Conservation (phyloP, 2,113 vertebrate species). For the Xenus cinereus region DNA sequence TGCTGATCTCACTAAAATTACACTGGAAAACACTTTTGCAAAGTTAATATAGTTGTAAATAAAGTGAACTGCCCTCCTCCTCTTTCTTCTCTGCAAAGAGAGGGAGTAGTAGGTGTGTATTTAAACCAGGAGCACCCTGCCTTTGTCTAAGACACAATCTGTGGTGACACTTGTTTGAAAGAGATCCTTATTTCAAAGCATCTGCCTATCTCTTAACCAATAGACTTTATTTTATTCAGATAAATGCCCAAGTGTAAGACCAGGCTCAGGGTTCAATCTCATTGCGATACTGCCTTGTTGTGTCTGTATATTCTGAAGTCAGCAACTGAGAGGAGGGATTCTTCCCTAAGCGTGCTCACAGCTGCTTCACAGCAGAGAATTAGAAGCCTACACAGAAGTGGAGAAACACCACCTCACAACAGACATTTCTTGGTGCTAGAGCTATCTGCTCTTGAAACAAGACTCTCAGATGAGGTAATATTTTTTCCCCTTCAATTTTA, state of each 20-base stretch:
- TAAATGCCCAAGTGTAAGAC: not conserved
- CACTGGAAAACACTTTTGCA: not conserved
- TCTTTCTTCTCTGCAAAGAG: not conserved
- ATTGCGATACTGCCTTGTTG: rapidly evolving
- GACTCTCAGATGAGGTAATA: not conserved
- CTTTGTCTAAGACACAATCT: not conserved
- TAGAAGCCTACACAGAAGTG: not conserved
- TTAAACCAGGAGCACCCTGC: not conserved
- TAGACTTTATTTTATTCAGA: not conserved
- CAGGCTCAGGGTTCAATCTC: not conserved
- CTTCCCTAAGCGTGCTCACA: not conserved
- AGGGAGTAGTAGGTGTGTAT: not conserved
- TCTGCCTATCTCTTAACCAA: not conserved
- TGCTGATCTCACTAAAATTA: not conserved
- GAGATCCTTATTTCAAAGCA: not conserved
- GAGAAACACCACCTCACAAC: not conserved
- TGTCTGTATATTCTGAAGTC: not conserved
- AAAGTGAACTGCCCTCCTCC: not conserved
- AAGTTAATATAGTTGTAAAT: not conserved
- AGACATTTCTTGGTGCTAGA: not conserved
- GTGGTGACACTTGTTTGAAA: not conserved
- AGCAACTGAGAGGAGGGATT: not conserved
- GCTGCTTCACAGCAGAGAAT: not conserved
- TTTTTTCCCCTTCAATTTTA: not conserved
- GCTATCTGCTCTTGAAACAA: not conserved